These are phyloP conservation scores for Macrophya alboannulata DNA, from an alignment of 2,888 invertebrate species.

Conservation along the genomic window DNA sequence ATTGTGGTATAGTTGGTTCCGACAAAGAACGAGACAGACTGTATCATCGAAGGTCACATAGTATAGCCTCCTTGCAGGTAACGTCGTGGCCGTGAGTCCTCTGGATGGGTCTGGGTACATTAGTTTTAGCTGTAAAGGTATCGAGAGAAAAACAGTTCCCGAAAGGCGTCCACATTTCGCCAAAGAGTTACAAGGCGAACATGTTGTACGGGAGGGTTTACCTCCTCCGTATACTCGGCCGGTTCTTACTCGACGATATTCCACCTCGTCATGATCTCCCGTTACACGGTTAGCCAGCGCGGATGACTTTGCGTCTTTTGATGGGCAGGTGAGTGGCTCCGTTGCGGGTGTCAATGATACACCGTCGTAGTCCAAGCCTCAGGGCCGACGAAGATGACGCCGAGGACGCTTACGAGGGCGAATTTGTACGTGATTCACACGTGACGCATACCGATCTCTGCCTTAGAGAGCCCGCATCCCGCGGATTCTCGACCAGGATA, in stretches of 20 bases:
- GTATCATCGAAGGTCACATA: slow-evolving; percentile 38
- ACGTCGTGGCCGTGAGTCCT: slow-evolving; percentile 40
- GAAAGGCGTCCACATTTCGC: slow-evolving; percentile 80
- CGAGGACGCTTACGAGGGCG: slow-evolving; percentile 54
- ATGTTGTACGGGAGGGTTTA: slow-evolving; percentile 60
- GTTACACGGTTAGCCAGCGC: slow-evolving; percentile 77
- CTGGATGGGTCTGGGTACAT: slow-evolving; percentile 13
- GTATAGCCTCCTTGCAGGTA: slow-evolving; percentile 29
- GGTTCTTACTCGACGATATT: slow-evolving; percentile 51
- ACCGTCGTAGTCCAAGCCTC: slow-evolving; percentile 54
- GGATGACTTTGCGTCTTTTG: slow-evolving; percentile 80
- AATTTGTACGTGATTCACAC: slow-evolving; percentile 53
- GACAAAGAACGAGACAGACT: not conserved
- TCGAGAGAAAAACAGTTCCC: slow-evolving; percentile 73
- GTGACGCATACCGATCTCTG: slow-evolving; percentile 71
- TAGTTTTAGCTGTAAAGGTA: slow-evolving; percentile 47
- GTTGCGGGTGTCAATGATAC: slow-evolving; percentile 79
- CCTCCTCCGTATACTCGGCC: slow-evolving; percentile 49
- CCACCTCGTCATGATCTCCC: slow-evolving; percentile 68
- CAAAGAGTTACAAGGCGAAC: slow-evolving; percentile 70
- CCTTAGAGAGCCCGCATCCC: slow-evolving; percentile 77
- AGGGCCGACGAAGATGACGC: slow-evolving; percentile 55
- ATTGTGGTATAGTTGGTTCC: slow-evolving; percentile 9
- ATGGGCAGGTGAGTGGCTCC: slow-evolving; percentile 80
- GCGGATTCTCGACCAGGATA: slow-evolving; percentile 75